Evolutionary conservation across 2,888 invertebrate genomes (phyloP).

Genomic region (Acrocyrtus sp.): DNA sequence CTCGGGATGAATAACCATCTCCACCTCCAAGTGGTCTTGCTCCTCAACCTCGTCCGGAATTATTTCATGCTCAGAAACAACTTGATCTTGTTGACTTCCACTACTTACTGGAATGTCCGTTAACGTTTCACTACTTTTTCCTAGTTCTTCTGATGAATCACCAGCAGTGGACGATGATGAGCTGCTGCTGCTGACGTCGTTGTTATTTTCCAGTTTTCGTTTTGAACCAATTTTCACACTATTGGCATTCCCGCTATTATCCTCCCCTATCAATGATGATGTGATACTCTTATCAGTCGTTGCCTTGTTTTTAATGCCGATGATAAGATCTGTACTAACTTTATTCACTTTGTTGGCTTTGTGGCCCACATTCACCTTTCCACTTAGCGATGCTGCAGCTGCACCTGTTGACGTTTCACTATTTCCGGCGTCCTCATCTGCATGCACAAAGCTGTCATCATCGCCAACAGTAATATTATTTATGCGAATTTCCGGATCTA

Average conservation of each 20-base stretch:
- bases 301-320: slow-evolving; percentile 41
- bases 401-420: slow-evolving; percentile 10
- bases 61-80: not conserved
- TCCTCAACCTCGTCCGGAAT: slow-evolving; percentile 2
- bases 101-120: slow-evolving; percentile 39
- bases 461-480: slow-evolving; percentile 48
- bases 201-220: slow-evolving; percentile 44
- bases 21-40: slow-evolving; percentile 31
- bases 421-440: slow-evolving; percentile 22
- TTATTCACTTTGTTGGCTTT: slow-evolving; percentile 46
- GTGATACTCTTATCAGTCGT: slow-evolving; percentile 24
- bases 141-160: slow-evolving; percentile 55
- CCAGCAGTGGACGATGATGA: slow-evolving; percentile 14
- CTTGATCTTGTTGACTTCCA: slow-evolving; percentile 17
- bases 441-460: not conserved
- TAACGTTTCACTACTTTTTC: slow-evolving; percentile 53
- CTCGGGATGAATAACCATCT: slow-evolving; percentile 42
- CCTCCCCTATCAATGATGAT: not conserved
- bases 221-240: slow-evolving; percentile 38
- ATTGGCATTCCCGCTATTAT: not conserved
- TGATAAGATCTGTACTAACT: slow-evolving; percentile 49
- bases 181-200: slow-evolving; percentile 40
- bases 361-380: slow-evolving; percentile 40
- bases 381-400: too few relatives aligned
- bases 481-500: slow-evolving; percentile 57